A percentile compares a stretch with the other conserved stretches of the same genome.
Conservation (phyloP, 2,888 invertebrate genomes). For the Heteropelma amictum region DNA sequence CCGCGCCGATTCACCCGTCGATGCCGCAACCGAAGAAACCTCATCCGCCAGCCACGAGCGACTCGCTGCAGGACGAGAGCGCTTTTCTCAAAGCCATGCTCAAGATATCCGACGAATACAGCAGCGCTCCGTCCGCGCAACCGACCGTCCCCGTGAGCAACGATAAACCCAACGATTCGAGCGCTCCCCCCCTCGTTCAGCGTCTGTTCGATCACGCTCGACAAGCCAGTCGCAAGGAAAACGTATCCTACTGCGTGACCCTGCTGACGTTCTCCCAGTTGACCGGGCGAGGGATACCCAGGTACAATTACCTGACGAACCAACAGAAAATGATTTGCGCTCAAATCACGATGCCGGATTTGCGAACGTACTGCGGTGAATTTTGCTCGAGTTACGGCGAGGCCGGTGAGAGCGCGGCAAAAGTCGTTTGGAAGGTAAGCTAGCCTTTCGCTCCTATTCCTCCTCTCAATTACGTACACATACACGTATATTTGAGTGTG, state of each 20-base stretch:
- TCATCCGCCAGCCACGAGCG: not conserved
- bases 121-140: slow-evolving; percentile 55
- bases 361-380: slow-evolving; percentile 78
- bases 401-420: slow-evolving; percentile 79
- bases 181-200: slow-evolving; percentile 74
- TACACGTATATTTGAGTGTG: too few species aligned
- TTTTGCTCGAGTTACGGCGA: slow-evolving; percentile 77
- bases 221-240: slow-evolving; percentile 63
- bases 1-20: slow-evolving; percentile 41
- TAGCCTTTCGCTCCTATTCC: not conserved
- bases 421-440: slow-evolving; percentile 70
- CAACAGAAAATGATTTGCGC: slow-evolving; percentile 74
- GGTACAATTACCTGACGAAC: slow-evolving; percentile 77
- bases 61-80: slow-evolving; percentile 71
- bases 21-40: not conserved
- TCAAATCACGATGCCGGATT: slow-evolving; percentile 78
- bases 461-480: too few species aligned
- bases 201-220: slow-evolving; percentile 75
- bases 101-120: slow-evolving; percentile 71
- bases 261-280: slow-evolving; percentile 78
- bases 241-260: slow-evolving; percentile 70
- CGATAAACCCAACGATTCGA: slow-evolving; percentile 59
- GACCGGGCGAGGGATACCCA: slow-evolving; percentile 77
- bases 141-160: slow-evolving; percentile 25
- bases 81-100: slow-evolving; percentile 75